These are phyloP conservation scores for Lasioglossum marginatum DNA, from an alignment of 2,888 invertebrate genomes.

Conservation along the genomic window DNA sequence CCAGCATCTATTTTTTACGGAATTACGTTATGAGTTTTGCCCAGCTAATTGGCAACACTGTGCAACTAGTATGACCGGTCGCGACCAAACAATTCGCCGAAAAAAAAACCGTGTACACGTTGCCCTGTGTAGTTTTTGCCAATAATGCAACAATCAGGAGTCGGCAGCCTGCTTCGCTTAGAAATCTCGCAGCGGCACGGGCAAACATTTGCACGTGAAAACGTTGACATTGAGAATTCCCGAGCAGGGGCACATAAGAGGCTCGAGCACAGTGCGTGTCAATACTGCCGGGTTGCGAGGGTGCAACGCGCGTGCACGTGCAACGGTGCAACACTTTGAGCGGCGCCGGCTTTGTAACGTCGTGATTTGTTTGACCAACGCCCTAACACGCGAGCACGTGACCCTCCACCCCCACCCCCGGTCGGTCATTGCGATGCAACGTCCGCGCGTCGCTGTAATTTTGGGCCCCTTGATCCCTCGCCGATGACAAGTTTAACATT, in stretches of 20 bases:
- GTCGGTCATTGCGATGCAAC: slow-evolving; percentile 8
- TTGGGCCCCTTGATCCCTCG: background rate
- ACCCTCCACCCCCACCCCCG: background rate
- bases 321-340: slow-evolving; percentile 32
- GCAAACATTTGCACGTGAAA: slow-evolving; percentile 47
- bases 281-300: slow-evolving; percentile 22
- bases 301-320: slow-evolving; percentile 10
- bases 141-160: background rate
- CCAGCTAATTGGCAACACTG: too few species aligned
- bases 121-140: background rate
- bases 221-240: slow-evolving; percentile 45
- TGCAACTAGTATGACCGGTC: background rate
- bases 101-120: background rate
- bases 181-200: background rate
- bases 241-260: slow-evolving; percentile 4
- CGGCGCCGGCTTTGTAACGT: slow-evolving; percentile 32
- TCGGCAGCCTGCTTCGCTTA: background rate
- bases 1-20: too few species aligned
- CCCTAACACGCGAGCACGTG: background rate
- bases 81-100: background rate
- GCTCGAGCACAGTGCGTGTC: slow-evolving; percentile 31
- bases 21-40: too few species aligned
- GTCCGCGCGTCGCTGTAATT: slow-evolving; percentile 19
- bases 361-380: slow-evolving; percentile 46
- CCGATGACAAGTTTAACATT: background rate